These are phyloP conservation scores for Alviniconcha strummeri DNA, from an alignment of 2,888 invertebrate genomes.

Conservation along the genomic window DNA sequence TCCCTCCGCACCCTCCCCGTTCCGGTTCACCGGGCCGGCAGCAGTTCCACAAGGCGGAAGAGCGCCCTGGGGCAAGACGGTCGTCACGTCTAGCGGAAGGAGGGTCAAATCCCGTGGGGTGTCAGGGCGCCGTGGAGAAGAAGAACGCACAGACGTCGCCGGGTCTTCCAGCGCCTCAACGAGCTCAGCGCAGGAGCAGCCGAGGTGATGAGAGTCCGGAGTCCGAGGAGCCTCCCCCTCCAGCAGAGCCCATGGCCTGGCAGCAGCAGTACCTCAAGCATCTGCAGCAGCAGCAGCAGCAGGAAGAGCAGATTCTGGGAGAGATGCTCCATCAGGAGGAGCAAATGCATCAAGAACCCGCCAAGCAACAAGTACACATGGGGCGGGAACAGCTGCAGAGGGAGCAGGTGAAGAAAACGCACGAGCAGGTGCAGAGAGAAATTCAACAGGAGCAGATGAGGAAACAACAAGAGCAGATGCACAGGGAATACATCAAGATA, in stretches of 20 bases:
- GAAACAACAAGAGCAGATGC: constrained; percentile 15
- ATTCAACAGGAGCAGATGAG: background rate
- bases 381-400: background rate
- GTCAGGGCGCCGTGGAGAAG: background rate
- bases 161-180: too few relatives aligned
- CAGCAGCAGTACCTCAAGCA: constrained; percentile 22
- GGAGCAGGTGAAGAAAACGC: background rate
- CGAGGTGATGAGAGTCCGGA: background rate
- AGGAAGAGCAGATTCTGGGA: background rate
- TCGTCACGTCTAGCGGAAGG: too few relatives aligned
- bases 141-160: background rate
- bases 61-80: too few relatives aligned
- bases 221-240: background rate
- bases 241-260: constrained; percentile 12
- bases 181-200: background rate
- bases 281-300: background rate
- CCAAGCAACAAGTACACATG: background rate
- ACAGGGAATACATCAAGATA: background rate
- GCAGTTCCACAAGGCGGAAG: background rate
- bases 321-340: constrained; percentile 7
- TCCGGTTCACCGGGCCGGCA: background rate
- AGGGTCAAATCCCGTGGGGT: background rate
- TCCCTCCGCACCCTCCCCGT: background rate
- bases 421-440: background rate
- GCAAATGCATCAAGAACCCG: background rate